A percentile compares a stretch with the other conserved stretches of the same genome.
Evolutionary conservation across 2,113 vertebrate species (phyloP).

Genomic region (Macroglossus sobrinus): DNA sequence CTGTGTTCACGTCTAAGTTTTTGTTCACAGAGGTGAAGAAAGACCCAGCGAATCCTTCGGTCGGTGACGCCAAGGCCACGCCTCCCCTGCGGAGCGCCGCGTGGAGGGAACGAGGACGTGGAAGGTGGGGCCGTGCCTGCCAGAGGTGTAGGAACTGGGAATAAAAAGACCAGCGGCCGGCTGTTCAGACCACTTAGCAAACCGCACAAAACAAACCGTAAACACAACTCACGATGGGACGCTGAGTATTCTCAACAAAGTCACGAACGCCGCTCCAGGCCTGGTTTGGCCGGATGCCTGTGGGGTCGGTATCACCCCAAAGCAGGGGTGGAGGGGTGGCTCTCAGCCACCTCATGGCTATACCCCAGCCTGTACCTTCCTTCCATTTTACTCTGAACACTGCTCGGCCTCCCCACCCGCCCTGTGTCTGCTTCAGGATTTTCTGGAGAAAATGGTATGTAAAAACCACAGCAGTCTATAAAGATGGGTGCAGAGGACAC

Average conservation of each 20-base stretch:
- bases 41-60: background rate
- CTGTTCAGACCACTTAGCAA: rapidly evolving
- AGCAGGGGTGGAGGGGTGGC: background rate
- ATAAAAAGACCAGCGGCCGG: background rate
- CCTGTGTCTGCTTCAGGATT: background rate
- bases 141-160: rapidly evolving
- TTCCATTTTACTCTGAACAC: background rate
- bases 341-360: rapidly evolving
- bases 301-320: rapidly evolving
- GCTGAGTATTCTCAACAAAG: rapidly evolving
- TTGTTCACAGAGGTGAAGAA: background rate
- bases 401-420: background rate
- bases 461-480: background rate
- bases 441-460: background rate
- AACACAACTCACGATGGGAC: rapidly evolving
- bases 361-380: too few relatives aligned
- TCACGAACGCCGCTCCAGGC: rapidly evolving
- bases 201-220: rapidly evolving
- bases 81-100: rapidly evolving
- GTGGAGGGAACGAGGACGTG: rapidly evolving
- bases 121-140: rapidly evolving
- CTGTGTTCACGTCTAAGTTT: background rate
- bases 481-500: rapidly evolving
- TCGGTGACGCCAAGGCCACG: rapidly evolving
- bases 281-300: rapidly evolving